Conservation (phyloP, 1,140 invertebrate genomes). For the Pectinophora gossypiella region DNA sequence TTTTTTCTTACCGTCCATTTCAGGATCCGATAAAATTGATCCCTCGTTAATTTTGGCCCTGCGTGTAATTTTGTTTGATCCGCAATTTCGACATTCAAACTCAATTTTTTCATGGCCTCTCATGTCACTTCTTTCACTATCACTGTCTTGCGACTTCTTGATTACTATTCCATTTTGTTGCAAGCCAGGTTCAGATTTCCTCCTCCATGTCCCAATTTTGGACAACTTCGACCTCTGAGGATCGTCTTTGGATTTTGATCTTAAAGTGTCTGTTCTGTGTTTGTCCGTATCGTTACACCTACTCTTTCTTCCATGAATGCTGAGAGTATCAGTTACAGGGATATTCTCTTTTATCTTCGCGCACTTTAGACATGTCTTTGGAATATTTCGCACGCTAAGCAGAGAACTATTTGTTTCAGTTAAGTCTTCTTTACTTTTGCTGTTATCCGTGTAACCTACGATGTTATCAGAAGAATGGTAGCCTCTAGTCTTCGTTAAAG, state of each 20-base stretch:
- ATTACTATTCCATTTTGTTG: slow-evolving; percentile 46
- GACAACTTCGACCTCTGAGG: slow-evolving; percentile 69
- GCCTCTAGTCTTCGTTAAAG: slow-evolving; percentile 56
- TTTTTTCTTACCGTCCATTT: slow-evolving; percentile 42
- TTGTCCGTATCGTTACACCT: slow-evolving; percentile 55
- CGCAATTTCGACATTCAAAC: slow-evolving; percentile 66
- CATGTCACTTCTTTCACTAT: slow-evolving; percentile 43
- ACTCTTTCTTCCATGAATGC: slow-evolving; percentile 48
- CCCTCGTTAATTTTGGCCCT: slow-evolving; percentile 40
- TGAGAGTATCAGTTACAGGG: slow-evolving; percentile 44
- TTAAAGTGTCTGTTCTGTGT: slow-evolving; percentile 40
- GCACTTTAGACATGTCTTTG: slow-evolving; percentile 71
- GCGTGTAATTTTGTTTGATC: slow-evolving; percentile 58
- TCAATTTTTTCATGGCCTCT: slow-evolving; percentile 61
- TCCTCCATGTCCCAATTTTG: slow-evolving; percentile 79
- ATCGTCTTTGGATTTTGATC: slow-evolving; percentile 71
- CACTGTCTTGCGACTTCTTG: slow-evolving; percentile 55
- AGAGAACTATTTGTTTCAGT: slow-evolving; percentile 49
- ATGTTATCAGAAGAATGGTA: slow-evolving; percentile 69
- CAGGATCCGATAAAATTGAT: slow-evolving; percentile 46
- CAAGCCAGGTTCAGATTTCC: slow-evolving; percentile 84
- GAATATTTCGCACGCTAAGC: slow-evolving; percentile 49
- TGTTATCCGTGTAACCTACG: slow-evolving; percentile 48
- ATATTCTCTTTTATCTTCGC: slow-evolving; percentile 73
- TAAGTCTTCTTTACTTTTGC: slow-evolving; percentile 55